Evolutionary conservation across 2,888 invertebrate genomes (phyloP).

Genomic region (Scelioninae gen. 1): DNA sequence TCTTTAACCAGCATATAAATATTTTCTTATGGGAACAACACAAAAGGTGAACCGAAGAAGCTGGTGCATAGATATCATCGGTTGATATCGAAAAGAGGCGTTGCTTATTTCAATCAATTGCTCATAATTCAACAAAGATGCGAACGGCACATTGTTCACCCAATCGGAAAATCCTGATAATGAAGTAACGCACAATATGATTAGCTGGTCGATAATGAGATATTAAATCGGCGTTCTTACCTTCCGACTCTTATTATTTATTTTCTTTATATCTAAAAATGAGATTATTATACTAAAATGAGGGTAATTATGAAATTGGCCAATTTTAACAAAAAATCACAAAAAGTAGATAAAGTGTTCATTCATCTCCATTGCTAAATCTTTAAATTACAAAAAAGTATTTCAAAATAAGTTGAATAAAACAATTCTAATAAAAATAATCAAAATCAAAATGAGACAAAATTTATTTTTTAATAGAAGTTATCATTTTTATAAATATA

Average conservation of each 20-base stretch:
- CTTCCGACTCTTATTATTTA: conserved; percentile 34
- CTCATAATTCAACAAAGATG: conserved; percentile 42
- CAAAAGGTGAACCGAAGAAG: conserved; percentile 37
- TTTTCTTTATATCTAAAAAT: conserved; percentile 21
- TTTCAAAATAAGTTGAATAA: no score
- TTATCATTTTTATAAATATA: not conserved
- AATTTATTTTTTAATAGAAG: not conserved
- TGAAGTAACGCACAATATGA: conserved; percentile 29
- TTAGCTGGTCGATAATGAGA: conserved; percentile 26
- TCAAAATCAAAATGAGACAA: not conserved
- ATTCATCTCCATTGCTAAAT: no score
- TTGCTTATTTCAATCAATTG: conserved; percentile 53
- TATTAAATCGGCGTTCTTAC: conserved; percentile 33
- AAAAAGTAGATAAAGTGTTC: not conserved
- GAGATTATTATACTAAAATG: conserved; percentile 10
- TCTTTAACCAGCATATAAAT: no score
- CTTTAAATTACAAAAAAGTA: no score
- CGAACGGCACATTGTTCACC: conserved; percentile 41
- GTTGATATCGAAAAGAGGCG: conserved; percentile 53
- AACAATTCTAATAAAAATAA: no score
- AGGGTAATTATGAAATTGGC: not conserved
- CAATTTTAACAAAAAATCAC: not conserved
- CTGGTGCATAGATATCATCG: conserved; percentile 17
- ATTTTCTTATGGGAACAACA: not conserved
- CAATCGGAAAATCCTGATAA: conserved; percentile 60